Evolutionary conservation across 2,888 invertebrate species (phyloP), one percentile per base, ranked within the genome.

Genomic region (Dasypogon diadema): DNA sequence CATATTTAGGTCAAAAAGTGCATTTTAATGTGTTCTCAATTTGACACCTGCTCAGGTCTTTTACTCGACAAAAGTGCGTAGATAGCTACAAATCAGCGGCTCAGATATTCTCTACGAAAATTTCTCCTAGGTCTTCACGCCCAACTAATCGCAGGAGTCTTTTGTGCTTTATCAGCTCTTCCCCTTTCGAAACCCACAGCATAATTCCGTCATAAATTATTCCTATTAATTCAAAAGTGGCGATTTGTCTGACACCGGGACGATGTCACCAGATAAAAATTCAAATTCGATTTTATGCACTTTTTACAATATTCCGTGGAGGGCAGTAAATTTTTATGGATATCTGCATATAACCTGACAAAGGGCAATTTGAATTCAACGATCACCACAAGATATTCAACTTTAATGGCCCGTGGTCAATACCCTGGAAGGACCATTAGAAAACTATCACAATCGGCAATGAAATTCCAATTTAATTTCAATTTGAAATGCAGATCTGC

Each of bases 361-460:
- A 51, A 46, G 14, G 24, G 46, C 46, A 30, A 42, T 42, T 8
- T 65, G 65, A 22, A 65, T 12, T 8, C 65, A 42, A 26, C 26
- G 51, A 26, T 51, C 54, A 22, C 51, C 12, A 12, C 18, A 22
- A 54, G 54, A 54, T 68, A 68, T 46, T 24, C 46, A 24, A 26
- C 48, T 68, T 48, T 70, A 70, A 54, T 70, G 70, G 34, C 34
- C 54, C 26, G 8, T 54, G 70, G 70, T 54, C 70, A 70, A 54
- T 70, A 70, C 26, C 54, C 51, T 18, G 34, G 26, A 46, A n/a
- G n/a, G 30, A 70, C 54, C 70, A 70, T 70, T 70, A 70, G 70
- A 70, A 70, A 70, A 70, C 70, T 70, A 70, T 70, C 51, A 70
- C 70, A 70, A 51, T 54, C 54, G 70, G 70, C 65, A 70, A 70